A percentile compares a stretch with the other conserved stretches of the same genome.
phyloP scores from a whole-genome alignment of 2,888 invertebrate genomes.

The Aplocera efformata region DNA sequence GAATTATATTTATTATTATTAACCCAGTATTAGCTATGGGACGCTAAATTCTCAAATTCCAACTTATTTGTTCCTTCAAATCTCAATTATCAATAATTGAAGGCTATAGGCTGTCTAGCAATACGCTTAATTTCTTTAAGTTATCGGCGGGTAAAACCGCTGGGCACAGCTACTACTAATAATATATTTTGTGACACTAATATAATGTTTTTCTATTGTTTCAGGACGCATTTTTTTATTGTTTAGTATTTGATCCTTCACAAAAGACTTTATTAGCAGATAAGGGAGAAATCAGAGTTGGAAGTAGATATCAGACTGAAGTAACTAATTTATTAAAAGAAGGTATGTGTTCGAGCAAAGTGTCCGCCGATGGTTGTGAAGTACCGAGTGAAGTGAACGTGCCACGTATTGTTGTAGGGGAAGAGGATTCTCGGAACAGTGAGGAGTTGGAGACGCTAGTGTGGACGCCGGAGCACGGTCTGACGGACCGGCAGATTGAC shows the following conservation, averaged over 20 bases:
- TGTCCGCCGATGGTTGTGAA: slow-evolving; percentile 15
- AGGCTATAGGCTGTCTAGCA: too few relatives aligned
- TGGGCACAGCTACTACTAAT: too few relatives aligned
- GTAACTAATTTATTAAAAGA: slow-evolving; percentile 90
- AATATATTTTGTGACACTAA: slow-evolving; percentile 22
- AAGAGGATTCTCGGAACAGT: slow-evolving; percentile 83
- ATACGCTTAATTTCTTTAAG: too few relatives aligned
- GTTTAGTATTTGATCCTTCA: slow-evolving; percentile 99
- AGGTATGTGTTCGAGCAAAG: slow-evolving; percentile 68
- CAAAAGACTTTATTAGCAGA: slow-evolving; percentile 99
- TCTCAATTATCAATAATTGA: too few relatives aligned
- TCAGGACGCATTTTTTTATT: slow-evolving; percentile 99
- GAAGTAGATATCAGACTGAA: slow-evolving; percentile 98
- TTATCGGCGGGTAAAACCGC: too few relatives aligned
- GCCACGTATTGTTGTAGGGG: slow-evolving; percentile 51
- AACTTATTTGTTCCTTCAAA: too few relatives aligned
- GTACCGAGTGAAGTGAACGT: slow-evolving; percentile 20
- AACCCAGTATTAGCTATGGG: too few relatives aligned
- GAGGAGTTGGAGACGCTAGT: slow-evolving; percentile 94
- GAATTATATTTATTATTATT: too few relatives aligned
- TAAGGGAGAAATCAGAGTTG: slow-evolving; percentile 96
- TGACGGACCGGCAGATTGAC: slow-evolving; percentile 98
- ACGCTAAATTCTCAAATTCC: too few relatives aligned
- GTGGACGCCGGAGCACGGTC: slow-evolving; percentile 95
- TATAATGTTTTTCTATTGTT: slow-evolving; percentile 62